These are phyloP conservation scores for Seladonia tumulorum DNA, from an alignment of 2,888 invertebrate species.

Conservation along the genomic window DNA sequence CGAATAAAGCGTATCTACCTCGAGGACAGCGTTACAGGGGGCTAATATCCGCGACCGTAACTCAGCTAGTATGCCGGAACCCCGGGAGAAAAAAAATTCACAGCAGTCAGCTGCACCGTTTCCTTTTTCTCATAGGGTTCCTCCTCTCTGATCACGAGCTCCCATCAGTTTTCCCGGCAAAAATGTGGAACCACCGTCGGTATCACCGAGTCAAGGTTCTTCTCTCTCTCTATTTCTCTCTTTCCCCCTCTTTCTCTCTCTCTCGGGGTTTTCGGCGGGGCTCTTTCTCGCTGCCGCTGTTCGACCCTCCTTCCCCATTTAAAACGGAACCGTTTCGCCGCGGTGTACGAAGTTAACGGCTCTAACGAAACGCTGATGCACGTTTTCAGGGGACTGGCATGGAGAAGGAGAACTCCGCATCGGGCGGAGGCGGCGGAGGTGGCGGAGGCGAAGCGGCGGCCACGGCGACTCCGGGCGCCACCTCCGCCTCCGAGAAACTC, in stretches of 20 bases:
- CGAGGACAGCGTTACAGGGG: neutral
- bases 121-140: slow-evolving; percentile 9
- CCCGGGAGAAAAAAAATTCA: neutral
- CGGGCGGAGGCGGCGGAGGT: slow-evolving; percentile 85
- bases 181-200: neutral
- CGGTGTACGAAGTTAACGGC: slow-evolving; percentile 45
- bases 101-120: neutral
- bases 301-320: neutral
- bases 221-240: neutral
- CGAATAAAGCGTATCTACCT: neutral
- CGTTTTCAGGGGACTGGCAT: slow-evolving; percentile 85
- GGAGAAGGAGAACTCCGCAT: slow-evolving; percentile 91
- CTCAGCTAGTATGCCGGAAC: neutral
- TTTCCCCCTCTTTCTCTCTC: neutral
- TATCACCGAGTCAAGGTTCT: neutral
- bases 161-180: slow-evolving; percentile 20
- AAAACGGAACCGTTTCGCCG: neutral
- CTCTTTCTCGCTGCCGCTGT: no score
- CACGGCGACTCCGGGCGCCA: slow-evolving; percentile 83
- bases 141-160: slow-evolving; percentile 11
- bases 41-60: neutral
- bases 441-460: slow-evolving; percentile 86
- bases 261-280: neutral
- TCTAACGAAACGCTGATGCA: slow-evolving; percentile 65
- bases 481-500: slow-evolving; percentile 87